Conservation (phyloP, 2,797 vertebrate genomes). For the Myotis myotis region DNA sequence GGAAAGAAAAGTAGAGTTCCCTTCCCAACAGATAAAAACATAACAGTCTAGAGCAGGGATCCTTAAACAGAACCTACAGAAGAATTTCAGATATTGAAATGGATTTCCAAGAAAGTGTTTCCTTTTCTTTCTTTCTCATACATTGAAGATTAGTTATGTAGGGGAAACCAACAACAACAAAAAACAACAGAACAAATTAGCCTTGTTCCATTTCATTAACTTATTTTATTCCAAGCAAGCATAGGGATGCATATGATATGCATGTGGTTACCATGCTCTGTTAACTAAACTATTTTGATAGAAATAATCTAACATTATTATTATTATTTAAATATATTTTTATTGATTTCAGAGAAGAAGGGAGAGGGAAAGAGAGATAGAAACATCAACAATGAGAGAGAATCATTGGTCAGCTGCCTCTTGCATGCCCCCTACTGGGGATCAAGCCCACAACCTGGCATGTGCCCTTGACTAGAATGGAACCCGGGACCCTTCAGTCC, state of each 20-base stretch:
- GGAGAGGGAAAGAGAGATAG: too few relatives aligned
- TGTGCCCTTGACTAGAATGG: too few relatives aligned
- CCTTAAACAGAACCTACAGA: background rate
- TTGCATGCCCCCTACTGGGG: too few relatives aligned
- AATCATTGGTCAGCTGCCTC: too few relatives aligned
- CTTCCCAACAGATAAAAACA: background rate
- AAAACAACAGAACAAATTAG: background rate
- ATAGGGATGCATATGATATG: background rate
- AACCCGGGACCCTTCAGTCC: too few relatives aligned
- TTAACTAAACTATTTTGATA: background rate
- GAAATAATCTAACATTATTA: background rate
- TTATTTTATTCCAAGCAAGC: background rate
- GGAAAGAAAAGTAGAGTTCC: background rate
- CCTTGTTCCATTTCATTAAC: background rate
- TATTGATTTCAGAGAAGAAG: too few relatives aligned
- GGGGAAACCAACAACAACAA: background rate
- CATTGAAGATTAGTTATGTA: background rate
- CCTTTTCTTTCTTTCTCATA: background rate
- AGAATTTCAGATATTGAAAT: background rate
- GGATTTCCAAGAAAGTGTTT: background rate
- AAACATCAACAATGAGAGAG: too few relatives aligned
- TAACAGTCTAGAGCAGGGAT: background rate
- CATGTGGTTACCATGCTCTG: background rate
- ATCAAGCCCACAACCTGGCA: too few relatives aligned
- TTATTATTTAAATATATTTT: background rate